phyloP scores from a whole-genome alignment of 1,140 invertebrate genomes.

The Oryctes rhinoceros region DNA sequence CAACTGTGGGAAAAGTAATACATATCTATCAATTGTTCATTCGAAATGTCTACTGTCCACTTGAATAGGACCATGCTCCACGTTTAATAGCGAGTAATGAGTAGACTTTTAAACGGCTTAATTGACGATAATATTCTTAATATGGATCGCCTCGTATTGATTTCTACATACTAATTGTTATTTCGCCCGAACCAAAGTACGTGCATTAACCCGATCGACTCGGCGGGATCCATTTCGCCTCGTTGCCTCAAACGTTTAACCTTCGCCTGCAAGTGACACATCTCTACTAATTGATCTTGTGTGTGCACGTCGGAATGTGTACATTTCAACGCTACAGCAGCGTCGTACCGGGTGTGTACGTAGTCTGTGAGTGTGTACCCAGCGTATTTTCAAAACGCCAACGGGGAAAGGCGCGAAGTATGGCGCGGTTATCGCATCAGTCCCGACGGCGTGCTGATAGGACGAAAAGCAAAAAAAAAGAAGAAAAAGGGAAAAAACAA shows the following conservation, averaged over 20 bases:
- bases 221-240: conserved; percentile 7
- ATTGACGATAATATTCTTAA: too few relatives aligned
- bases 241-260: conserved; percentile 11
- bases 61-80: too few relatives aligned
- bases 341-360: too few relatives aligned
- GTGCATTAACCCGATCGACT: neutral
- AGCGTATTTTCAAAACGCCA: neutral
- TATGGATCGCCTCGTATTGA: neutral
- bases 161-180: neutral
- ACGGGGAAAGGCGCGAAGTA: neutral
- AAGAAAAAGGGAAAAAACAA: conserved; percentile 2
- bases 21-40: too few relatives aligned
- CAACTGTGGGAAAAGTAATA: too few relatives aligned
- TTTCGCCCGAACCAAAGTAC: conserved; percentile 6
- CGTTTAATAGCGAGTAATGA: too few relatives aligned
- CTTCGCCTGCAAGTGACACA: conserved; percentile 27
- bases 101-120: too few relatives aligned
- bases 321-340: neutral
- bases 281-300: conserved; percentile 20
- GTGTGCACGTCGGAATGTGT: neutral
- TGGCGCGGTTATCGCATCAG: neutral
- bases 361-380: neutral
- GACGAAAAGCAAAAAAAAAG: neutral
- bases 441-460: neutral
- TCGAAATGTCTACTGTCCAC: too few relatives aligned